Percentiles rank a stretch among this genome's conserved stretches.
Evolutionary conservation across 2,113 vertebrate genomes (phyloP).

Genomic region (Perca schrenkii): DNA sequence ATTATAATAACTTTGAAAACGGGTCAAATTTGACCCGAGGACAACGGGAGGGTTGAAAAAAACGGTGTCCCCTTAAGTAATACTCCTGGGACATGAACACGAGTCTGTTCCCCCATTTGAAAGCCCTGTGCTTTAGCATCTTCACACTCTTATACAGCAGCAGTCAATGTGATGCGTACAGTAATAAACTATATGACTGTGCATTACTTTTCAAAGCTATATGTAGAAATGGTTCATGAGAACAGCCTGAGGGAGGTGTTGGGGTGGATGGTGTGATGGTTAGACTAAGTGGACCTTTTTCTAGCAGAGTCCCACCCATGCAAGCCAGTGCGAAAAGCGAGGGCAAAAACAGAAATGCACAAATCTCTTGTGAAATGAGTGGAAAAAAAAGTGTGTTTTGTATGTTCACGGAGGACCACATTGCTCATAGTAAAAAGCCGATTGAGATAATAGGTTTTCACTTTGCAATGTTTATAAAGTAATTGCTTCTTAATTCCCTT

Average conservation of each 20-base stretch:
- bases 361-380: neutral
- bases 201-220: no score
- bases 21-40: no score
- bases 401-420: neutral
- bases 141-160: no score
- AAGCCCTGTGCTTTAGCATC: no score
- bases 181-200: no score
- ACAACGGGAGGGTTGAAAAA: no score
- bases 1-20: no score
- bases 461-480: neutral
- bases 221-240: no score
- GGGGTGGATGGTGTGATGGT: neutral
- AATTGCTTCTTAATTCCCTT: slow-evolving; percentile 1
- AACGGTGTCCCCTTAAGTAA: no score
- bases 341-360: neutral
- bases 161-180: no score
- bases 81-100: no score
- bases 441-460: neutral
- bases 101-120: no score
- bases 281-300: neutral
- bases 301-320: neutral
- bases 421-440: neutral
- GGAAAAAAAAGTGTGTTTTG: neutral
- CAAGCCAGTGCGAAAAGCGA: neutral
- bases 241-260: neutral